phyloP scores from a whole-genome alignment of 1,140 invertebrate genomes.

The Octopus sinensis region DNA sequence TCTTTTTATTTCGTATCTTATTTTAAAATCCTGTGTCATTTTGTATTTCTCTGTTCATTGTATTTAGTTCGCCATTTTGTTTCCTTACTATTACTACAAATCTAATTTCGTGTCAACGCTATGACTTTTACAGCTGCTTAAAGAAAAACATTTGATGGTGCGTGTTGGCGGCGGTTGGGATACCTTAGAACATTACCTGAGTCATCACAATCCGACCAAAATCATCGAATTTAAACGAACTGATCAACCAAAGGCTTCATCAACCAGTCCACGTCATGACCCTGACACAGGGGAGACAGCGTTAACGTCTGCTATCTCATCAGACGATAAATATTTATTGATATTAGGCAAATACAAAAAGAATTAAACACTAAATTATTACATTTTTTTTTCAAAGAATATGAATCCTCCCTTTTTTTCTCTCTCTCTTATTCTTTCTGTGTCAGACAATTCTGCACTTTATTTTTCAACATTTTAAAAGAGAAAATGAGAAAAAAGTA shows the following conservation, averaged over 20 bases:
- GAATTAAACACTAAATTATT: neutral
- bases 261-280: neutral
- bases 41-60: too few species aligned
- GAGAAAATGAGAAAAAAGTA: neutral
- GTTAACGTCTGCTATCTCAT: neutral
- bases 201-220: constrained; percentile 89
- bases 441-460: neutral
- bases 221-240: constrained; percentile 43
- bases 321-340: neutral
- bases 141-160: constrained; percentile 84
- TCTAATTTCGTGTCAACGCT: too few species aligned
- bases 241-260: constrained; percentile 8
- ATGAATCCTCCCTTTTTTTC: neutral
- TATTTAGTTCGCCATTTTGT: neutral
- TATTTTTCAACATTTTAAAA: neutral
- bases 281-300: constrained; percentile 3
- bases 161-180: constrained; percentile 96
- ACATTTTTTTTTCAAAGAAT: neutral
- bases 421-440: neutral
- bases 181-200: constrained; percentile 89
- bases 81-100: neutral
- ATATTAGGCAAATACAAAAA: constrained; percentile 2
- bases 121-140: constrained; percentile 39
- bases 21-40: too few species aligned
- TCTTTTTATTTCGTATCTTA: too few species aligned